A percentile compares a stretch with the other conserved stretches of the same genome.
phyloP scores from a whole-genome alignment of 2,888 invertebrate species.

The Parnassius smintheus region DNA sequence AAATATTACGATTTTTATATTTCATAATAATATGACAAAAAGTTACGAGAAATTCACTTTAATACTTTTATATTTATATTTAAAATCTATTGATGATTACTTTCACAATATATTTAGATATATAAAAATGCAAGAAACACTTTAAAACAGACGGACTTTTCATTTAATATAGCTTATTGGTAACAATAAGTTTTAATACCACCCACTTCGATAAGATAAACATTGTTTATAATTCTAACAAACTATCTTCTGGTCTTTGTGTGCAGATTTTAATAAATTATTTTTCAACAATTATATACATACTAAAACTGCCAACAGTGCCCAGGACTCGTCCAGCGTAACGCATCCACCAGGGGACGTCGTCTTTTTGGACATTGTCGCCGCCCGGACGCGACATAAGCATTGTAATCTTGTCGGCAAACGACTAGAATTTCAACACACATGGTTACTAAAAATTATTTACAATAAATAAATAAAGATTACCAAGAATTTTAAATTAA shows the following conservation, averaged over 20 bases:
- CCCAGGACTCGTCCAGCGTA: constrained; percentile 92
- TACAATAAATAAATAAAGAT: constrained; percentile 30
- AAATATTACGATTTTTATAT: no score
- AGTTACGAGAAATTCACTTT: no score
- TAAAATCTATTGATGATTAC: no score
- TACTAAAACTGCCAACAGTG: constrained; percentile 91
- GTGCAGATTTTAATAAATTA: not conserved
- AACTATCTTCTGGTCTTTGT: no score
- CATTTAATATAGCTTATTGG: constrained; percentile 7
- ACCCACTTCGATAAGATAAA: constrained; percentile 37
- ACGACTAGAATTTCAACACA: constrained; percentile 80
- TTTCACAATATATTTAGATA: no score
- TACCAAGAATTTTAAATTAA: constrained; percentile 37
- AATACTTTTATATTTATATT: no score
- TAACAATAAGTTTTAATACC: constrained; percentile 29
- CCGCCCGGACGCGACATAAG: constrained; percentile 91
- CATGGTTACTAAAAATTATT: constrained; percentile 37
- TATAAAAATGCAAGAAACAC: no score
- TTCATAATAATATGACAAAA: no score
- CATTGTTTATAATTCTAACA: not conserved
- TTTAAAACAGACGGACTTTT: no score
- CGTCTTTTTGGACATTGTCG: constrained; percentile 88
- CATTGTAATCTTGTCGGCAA: constrained; percentile 89
- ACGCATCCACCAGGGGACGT: constrained; percentile 94
- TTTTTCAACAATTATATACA: constrained; percentile 55